phyloP scores from a whole-genome alignment of 2,113 vertebrate genomes.

The Andinoacara biseriatus region DNA sequence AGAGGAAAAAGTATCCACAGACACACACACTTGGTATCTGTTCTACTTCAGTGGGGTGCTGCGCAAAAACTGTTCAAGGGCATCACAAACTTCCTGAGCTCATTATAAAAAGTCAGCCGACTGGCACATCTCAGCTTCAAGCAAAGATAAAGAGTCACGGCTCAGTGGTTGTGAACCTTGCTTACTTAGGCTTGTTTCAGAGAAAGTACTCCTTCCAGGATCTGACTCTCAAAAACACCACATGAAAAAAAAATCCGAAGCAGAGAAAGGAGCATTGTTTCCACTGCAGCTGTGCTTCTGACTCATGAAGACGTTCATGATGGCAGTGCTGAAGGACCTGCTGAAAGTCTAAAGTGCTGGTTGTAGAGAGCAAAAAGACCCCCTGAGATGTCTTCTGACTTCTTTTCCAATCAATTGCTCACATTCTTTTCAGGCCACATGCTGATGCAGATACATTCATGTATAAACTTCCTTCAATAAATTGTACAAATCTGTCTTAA shows the following conservation, averaged over 20 bases:
- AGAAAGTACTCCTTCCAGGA: background rate
- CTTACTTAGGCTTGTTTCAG: background rate
- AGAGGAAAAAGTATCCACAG: background rate
- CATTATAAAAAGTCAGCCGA: background rate
- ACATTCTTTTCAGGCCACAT: background rate
- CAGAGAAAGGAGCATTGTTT: background rate
- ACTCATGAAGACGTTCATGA: background rate
- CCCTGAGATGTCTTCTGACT: background rate
- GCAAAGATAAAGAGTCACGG: background rate
- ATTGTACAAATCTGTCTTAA: background rate
- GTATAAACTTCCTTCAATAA: background rate
- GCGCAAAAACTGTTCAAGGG: background rate
- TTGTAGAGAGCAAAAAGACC: background rate
- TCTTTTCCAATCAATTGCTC: background rate
- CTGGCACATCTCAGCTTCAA: background rate
- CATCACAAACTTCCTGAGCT: background rate
- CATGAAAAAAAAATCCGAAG: background rate
- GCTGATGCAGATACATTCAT: background rate
- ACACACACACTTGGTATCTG: background rate
- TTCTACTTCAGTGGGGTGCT: background rate
- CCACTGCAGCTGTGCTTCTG: background rate
- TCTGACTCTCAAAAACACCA: background rate
- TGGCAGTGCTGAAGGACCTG: background rate
- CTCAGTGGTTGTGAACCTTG: background rate
- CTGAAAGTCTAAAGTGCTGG: background rate